Evolutionary conservation across 2,113 vertebrate species (phyloP), one percentile per base, ranked within the genome.

Genomic region (Pachyramphus minor): DNA sequence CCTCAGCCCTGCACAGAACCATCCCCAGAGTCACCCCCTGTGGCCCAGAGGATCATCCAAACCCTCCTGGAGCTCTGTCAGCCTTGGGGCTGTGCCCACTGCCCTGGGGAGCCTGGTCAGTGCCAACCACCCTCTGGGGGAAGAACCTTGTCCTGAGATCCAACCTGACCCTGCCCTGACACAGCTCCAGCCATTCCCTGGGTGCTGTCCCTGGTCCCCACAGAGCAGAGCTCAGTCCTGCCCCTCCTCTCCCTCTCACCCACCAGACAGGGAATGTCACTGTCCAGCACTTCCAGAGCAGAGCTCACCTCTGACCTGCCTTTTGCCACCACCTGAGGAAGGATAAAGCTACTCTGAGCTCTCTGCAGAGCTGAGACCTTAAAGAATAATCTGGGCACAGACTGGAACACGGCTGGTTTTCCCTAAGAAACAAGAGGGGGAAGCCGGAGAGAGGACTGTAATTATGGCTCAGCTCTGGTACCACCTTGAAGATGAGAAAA

Each of bases 381-480:
- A n/a, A 71, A 69, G 58, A 35, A 8, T 41, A 18, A 66, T 22
- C 17, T 47, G 44, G n/a, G 30, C 19, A 39, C 45, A 31, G 47
- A 3, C 22, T 23, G 33, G 24, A 28, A 23, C 11, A 14, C 0
- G 0, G 9, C 20, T 58, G 2, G 0, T 18, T 73, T 53, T 69
- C 33, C 45, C 60, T 39, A 9, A 31, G 76, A 55, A 59, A 12
- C 0, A 3, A 35, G 37, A 62, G 6, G 6, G 31, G 14, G 16
- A 64, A 73, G 35, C 7, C 1, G 1, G n/a, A 64, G 31, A 42
- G 21, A 60, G 37, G 27, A 71, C 7, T 6, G 5, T 23, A 53
- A 8, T 63, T 42, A 31, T 5, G 5, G 35, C 27, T 21, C 41
- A 60, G 45, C 49, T 64, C 49, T 80, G 0, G 12, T 16, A 20